Base-by-base conservation (phyloP, 2,113 vertebrate species). In the Hydropotes inermis region DNA sequence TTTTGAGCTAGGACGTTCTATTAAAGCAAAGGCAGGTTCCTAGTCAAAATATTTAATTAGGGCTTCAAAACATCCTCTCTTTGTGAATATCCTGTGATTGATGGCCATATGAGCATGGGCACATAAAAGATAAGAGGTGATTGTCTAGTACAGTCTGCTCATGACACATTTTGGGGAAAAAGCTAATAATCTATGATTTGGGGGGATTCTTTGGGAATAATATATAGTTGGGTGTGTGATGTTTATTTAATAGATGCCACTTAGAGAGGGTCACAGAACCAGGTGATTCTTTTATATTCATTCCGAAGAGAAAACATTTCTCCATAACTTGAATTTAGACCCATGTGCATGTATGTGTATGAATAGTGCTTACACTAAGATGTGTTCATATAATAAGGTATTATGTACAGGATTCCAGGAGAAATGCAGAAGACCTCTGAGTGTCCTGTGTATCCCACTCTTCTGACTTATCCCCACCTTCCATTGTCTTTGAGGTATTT, bases 41-140 rank as follows among this genome's bases (percentile, higher is more conserved):
- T 84, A 87, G 94, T 84, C 87, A 96, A 95, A 96, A 94, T 94
- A 95, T 91, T 96, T 97, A 92, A 61, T 54, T 52, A 54, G 81
- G 64, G 27, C 57, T 84, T 94, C 74, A 81, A 84, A 79, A 86
- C 81, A 81, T 94, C 88, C 81, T 83, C 2, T 76, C 43, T 82
- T 76, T 33, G 33, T 52, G 25, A 89, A 28, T 57, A n/a, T 93
- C 50, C 83, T 33, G 0, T 50, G 60, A 86, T 3, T 78, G 89
- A 54, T 2, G 30, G 21, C 54, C n/a, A 1, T 19, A 1, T 30
- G 47, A 83, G 45, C 21, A 43, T 2, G 39, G 39, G 36, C 23
- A 4, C n/a, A 50, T 87, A 89, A 43, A 84, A 85, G 52, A 36
- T 78, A 79, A 86, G 50, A 30, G 23, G 47, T 50, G 30, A 50